phyloP scores from a whole-genome alignment of 2,888 invertebrate genomes.

The Rhagonycha fulva region DNA sequence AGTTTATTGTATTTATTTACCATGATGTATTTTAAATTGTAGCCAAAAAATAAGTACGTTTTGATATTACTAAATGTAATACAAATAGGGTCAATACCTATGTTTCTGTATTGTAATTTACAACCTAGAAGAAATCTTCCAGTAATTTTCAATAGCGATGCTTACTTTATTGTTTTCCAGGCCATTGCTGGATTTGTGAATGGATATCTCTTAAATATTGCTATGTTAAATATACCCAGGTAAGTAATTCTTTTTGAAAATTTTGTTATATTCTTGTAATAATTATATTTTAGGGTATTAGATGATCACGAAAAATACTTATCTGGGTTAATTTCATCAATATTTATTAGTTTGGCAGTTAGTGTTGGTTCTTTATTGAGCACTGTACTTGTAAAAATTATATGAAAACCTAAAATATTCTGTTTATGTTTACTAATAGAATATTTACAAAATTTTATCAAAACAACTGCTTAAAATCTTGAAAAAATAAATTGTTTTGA shows the following conservation, averaged over 20 bases:
- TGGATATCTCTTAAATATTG: constrained; percentile 87
- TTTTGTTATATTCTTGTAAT: too few species aligned
- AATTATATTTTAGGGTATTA: too few species aligned
- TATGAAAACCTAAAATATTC: constrained; percentile 52
- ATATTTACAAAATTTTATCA: too few species aligned
- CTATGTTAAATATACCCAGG: constrained; percentile 59
- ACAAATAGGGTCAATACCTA: constrained; percentile 77
- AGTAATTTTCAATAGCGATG: constrained; percentile 78
- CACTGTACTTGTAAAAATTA: too few species aligned
- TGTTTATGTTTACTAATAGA: not conserved
- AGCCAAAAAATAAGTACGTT: constrained; percentile 73
- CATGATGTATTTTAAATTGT: not conserved
- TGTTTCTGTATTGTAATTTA: constrained; percentile 86
- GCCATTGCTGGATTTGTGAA: constrained; percentile 80
- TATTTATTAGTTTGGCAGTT: not conserved
- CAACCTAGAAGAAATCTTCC: constrained; percentile 77
- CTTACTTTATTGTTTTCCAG: constrained; percentile 77
- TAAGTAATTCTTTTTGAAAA: too few species aligned
- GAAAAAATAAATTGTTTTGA: too few species aligned
- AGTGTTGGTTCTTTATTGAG: too few species aligned
- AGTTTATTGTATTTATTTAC: too few species aligned
- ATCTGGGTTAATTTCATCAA: not conserved
- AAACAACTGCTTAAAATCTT: too few species aligned
- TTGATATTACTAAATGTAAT: constrained; percentile 67
- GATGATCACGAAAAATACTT: too few species aligned